Conservation (phyloP, 2,113 vertebrate species). For the Xenopus tropicalis region UCB_Xtro_10.0 CM004447.2:42706501-42707000, state of each 20-base stretch:
- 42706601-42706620: slow-evolving; percentile 60
- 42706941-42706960: slow-evolving; percentile 75
- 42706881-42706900: slow-evolving; percentile 44
- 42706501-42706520: slow-evolving; percentile 52
- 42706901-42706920: slow-evolving; percentile 67
- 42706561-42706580: slow-evolving; percentile 73
- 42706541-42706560: slow-evolving; percentile 49
- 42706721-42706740: too few species aligned
- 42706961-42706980: slow-evolving; percentile 69
- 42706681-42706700: slow-evolving; percentile 90
- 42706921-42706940: slow-evolving; percentile 76
- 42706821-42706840: slow-evolving; percentile 48
- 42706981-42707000: slow-evolving; percentile 64
- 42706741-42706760: slow-evolving; percentile 53
- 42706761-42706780: slow-evolving; percentile 73
- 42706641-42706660: slow-evolving; percentile 82
- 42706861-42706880: not conserved
- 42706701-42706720: not conserved
- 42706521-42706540: slow-evolving; percentile 53
- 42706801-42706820: slow-evolving; percentile 73
- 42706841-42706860: too few species aligned
- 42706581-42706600: slow-evolving; percentile 70
- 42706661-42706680: slow-evolving; percentile 92
- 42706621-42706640: slow-evolving; percentile 63
- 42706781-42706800: slow-evolving; percentile 79